Percentiles rank a stretch among this genome's conserved stretches.
phyloP scores from a whole-genome alignment of 1,140 invertebrate genomes.

The Lasaia peninsularis region DNA sequence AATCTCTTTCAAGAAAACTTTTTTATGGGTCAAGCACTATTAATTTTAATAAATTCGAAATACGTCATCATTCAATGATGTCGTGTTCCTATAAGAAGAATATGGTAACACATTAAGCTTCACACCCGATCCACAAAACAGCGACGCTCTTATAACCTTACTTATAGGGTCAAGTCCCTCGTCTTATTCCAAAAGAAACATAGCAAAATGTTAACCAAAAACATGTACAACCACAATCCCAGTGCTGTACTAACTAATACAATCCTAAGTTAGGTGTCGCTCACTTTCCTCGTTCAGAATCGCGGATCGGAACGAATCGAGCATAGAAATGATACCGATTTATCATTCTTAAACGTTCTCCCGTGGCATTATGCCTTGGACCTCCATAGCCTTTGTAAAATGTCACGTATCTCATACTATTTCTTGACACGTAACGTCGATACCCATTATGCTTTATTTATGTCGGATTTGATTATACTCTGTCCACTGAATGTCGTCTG shows the following conservation, averaged over 20 bases:
- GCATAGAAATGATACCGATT: slow-evolving; percentile 60
- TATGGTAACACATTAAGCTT: too few relatives aligned
- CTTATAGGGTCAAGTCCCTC: too few relatives aligned
- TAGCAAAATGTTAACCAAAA: neutral
- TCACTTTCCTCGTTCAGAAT: slow-evolving; percentile 50
- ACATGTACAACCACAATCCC: too few relatives aligned
- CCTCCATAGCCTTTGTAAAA: slow-evolving; percentile 52
- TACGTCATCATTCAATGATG: too few relatives aligned
- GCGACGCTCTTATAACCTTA: too few relatives aligned
- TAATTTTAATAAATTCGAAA: too few relatives aligned
- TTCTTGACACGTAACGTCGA: slow-evolving; percentile 52
- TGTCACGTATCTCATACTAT: slow-evolving; percentile 60
- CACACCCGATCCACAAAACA: too few relatives aligned
- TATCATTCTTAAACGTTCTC: slow-evolving; percentile 71
- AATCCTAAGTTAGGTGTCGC: slow-evolving; percentile 35
- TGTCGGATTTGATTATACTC: slow-evolving; percentile 19
- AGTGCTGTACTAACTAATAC: neutral
- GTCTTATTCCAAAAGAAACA: too few relatives aligned
- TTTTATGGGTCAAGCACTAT: too few relatives aligned
- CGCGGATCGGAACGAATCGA: slow-evolving; percentile 66
- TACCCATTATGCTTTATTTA: slow-evolving; percentile 39
- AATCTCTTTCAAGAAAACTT: too few relatives aligned
- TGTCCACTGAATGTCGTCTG: slow-evolving; percentile 18
- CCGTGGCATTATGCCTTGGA: slow-evolving; percentile 52
- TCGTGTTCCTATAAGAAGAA: too few relatives aligned